phyloP scores from a whole-genome alignment of 2,113 vertebrate species.

The Dicrurus megarhynchus region DNA sequence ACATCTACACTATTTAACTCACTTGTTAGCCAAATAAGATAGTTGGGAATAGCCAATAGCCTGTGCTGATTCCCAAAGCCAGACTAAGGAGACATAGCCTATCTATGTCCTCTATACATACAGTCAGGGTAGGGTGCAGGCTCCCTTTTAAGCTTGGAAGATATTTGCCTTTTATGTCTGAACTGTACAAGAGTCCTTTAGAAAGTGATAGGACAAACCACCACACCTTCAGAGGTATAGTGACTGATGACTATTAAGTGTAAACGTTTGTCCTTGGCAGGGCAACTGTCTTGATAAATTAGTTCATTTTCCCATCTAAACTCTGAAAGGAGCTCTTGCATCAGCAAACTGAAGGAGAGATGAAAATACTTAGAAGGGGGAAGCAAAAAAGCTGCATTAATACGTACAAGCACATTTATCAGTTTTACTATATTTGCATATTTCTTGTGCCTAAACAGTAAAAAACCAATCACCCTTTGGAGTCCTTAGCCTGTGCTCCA shows the following conservation, averaged over 20 bases:
- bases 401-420: neutral
- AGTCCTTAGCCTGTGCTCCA: neutral
- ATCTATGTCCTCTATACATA: neutral
- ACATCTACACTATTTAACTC: neutral
- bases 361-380: neutral
- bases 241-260: neutral
- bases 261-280: neutral
- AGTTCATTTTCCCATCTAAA: slow-evolving; percentile 1
- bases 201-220: neutral
- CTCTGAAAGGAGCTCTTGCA: neutral
- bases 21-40: neutral
- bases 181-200: neutral
- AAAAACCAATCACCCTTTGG: neutral
- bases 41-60: neutral
- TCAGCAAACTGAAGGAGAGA: neutral
- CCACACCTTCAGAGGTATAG: neutral
- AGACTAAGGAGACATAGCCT: neutral
- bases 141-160: neutral
- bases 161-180: neutral
- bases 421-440: neutral
- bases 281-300: neutral
- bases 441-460: neutral
- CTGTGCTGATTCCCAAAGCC: neutral
- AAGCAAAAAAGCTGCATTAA: neutral
- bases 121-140: neutral